Evolutionary conservation across 2,797 vertebrate genomes (phyloP).

Genomic region (Helostoma temminkii): DNA sequence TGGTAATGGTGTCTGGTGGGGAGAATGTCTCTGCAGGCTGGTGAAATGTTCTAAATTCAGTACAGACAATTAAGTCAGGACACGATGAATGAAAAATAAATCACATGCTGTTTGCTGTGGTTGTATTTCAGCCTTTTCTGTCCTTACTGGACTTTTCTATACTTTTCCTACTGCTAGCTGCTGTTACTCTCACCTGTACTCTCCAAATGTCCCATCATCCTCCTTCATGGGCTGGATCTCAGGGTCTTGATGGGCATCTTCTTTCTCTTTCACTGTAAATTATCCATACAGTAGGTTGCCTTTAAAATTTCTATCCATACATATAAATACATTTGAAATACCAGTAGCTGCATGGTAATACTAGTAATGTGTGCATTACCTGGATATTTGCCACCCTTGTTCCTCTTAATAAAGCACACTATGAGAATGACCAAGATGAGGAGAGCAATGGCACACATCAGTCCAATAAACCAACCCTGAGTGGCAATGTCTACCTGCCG

Average conservation of each 20-base stretch:
- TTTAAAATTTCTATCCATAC: not conserved
- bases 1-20: conserved; percentile 66
- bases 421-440: conserved; percentile 97
- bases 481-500: conserved; percentile 97
- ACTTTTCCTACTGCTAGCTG: not conserved
- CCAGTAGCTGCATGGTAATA: rapidly evolving
- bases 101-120: not conserved
- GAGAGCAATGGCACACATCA: conserved; percentile 98
- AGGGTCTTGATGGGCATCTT: conserved; percentile 97
- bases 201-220: conserved; percentile 97
- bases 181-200: conserved; percentile 91
- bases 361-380: conserved; percentile 75
- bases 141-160: too few species aligned
- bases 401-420: conserved; percentile 98
- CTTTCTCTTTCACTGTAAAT: conserved; percentile 96
- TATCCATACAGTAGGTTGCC: not conserved
- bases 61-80: conserved; percentile 69
- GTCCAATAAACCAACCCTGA: conserved; percentile 98
- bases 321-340: not conserved
- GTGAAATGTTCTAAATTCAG: conserved; percentile 69
- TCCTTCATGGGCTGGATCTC: conserved; percentile 99
- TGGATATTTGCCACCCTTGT: conserved; percentile 99
- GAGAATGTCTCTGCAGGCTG: conserved; percentile 69
- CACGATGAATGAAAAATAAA: conserved; percentile 28
- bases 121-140: not conserved